These are phyloP conservation scores for Callinectes sapidus DNA, from an alignment of 2,888 invertebrate genomes.

Conservation along the genomic window DNA sequence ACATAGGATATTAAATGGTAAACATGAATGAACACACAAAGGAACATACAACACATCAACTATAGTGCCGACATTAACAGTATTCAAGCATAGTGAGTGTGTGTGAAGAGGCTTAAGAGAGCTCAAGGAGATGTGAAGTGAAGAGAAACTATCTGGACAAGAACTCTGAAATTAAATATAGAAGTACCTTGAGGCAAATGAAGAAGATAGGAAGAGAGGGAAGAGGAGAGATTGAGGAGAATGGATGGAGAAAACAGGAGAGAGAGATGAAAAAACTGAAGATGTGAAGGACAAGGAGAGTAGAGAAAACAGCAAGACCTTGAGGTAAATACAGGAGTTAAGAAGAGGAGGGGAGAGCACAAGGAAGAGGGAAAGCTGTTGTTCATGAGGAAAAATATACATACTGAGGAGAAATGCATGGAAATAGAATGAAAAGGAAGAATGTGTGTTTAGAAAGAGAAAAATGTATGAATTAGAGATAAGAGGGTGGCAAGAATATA, in stretches of 20 bases:
- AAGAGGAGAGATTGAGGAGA: background rate
- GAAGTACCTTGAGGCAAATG: background rate
- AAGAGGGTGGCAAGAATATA: background rate
- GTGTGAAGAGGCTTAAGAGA: too few relatives aligned
- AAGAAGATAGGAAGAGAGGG: background rate
- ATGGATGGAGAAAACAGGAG: background rate
- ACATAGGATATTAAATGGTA: too few relatives aligned
- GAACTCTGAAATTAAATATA: too few relatives aligned
- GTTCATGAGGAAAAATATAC: background rate
- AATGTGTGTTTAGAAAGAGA: background rate
- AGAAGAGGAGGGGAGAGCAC: background rate
- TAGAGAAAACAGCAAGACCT: background rate
- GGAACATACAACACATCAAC: too few relatives aligned
- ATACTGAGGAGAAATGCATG: background rate
- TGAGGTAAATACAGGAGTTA: background rate
- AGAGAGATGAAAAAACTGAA: background rate
- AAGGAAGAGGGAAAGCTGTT: background rate
- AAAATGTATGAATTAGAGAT: background rate
- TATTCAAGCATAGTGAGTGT: too few relatives aligned
- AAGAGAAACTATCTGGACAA: too few relatives aligned
- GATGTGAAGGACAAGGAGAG: background rate
- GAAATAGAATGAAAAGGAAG: background rate
- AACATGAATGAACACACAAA: too few relatives aligned
- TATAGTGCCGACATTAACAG: too few relatives aligned
- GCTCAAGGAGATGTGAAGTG: too few relatives aligned